These are phyloP conservation scores for Pseudoatta argentina DNA, from an alignment of 1,140 invertebrate species.

Conservation along the genomic window DNA sequence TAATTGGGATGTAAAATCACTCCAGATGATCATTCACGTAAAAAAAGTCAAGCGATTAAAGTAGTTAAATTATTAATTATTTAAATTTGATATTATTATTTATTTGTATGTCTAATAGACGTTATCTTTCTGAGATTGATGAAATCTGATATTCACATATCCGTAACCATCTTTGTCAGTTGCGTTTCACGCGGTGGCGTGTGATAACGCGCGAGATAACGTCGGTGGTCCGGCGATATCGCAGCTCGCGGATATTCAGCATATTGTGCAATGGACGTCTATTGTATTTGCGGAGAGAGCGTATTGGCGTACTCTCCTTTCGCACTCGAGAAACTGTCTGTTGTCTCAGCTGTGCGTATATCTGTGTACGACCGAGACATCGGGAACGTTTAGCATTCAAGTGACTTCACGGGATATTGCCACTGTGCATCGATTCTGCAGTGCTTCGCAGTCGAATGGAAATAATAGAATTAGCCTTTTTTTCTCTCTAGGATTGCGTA, in stretches of 20 bases:
- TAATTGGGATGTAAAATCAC: no score
- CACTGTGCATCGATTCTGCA: background rate
- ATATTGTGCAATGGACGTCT: constrained; percentile 36
- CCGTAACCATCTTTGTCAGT: constrained; percentile 22
- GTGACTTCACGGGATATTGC: constrained; percentile 23
- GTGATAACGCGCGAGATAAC: constrained; percentile 36
- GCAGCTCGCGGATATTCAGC: constrained; percentile 37
- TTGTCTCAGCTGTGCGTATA: background rate
- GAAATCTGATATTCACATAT: constrained; percentile 19
- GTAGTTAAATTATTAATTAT: no score
- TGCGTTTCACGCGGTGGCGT: constrained; percentile 6
- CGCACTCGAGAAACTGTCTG: constrained; percentile 1
- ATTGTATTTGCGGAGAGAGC: constrained; percentile 37
- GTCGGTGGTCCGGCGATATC: constrained; percentile 21
- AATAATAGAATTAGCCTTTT: constrained; percentile 16
- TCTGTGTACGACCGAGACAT: background rate
- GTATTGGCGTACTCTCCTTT: constrained; percentile 22
- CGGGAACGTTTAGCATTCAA: constrained; percentile 49
- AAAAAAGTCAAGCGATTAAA: no score
- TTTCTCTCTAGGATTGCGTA: background rate
- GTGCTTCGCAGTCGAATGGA: background rate
- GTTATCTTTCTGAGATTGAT: constrained; percentile 7
- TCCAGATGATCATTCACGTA: no score
- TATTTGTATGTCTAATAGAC: background rate
- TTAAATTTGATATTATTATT: no score